Percentiles rank a stretch among this genome's conserved stretches.
phyloP scores from a whole-genome alignment of 2,888 invertebrate species.

The Andrena minutula region DNA sequence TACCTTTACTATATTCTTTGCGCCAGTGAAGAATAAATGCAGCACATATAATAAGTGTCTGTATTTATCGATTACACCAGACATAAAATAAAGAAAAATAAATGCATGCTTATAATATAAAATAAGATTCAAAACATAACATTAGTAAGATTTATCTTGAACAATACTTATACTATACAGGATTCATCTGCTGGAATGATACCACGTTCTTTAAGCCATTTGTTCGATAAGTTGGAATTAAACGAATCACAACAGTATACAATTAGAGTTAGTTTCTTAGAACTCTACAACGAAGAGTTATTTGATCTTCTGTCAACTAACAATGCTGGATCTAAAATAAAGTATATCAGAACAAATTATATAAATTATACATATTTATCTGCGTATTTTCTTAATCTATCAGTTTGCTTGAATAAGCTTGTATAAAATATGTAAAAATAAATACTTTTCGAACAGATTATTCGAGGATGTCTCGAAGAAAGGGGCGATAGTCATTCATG shows the following conservation, averaged over 20 bases:
- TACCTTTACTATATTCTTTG: neutral
- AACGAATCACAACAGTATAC: slow-evolving; percentile 93
- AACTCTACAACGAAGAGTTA: slow-evolving; percentile 98
- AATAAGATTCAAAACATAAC: neutral
- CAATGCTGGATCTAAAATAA: slow-evolving; percentile 90
- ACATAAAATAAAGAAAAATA: neutral
- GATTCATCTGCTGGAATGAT: slow-evolving; percentile 96
- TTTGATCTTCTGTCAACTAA: slow-evolving; percentile 94
- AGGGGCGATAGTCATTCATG: slow-evolving; percentile 96
- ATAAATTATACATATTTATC: too few species aligned
- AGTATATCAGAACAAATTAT: slow-evolving; percentile 74
- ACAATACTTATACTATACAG: slow-evolving; percentile 85
- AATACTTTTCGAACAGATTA: slow-evolving; percentile 84
- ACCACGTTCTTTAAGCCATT: slow-evolving; percentile 94
- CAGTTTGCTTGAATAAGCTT: slow-evolving; percentile 28
- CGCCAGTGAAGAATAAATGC: neutral
- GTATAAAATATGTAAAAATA: neutral
- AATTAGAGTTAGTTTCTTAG: slow-evolving; percentile 96
- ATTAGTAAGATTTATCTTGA: slow-evolving; percentile 6
- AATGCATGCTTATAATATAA: too few species aligned
- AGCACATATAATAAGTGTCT: neutral
- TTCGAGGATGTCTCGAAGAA: slow-evolving; percentile 92
- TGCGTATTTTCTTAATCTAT: neutral
- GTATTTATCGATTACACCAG: neutral
- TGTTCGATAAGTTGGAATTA: slow-evolving; percentile 94